Percentiles rank a stretch among this genome's conserved stretches.
Conservation (phyloP, 2,113 vertebrate genomes). For the Cichladusa arquata region DNA sequence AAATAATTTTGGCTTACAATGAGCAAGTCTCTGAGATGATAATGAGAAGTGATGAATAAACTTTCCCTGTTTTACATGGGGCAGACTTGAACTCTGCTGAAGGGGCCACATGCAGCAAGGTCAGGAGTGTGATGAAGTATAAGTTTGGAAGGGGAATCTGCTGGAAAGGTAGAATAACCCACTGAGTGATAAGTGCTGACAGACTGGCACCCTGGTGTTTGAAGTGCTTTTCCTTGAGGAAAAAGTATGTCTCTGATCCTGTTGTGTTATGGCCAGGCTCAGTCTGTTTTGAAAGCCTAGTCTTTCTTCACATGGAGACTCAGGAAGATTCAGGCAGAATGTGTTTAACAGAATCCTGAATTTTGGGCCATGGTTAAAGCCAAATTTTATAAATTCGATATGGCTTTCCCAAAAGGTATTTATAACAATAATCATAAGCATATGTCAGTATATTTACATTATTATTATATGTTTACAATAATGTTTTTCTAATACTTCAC, state of each 20-base stretch:
- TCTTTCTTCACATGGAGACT: background rate
- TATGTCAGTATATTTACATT: background rate
- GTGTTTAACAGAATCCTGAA: conserved; percentile 7
- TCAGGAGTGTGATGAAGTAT: conserved; percentile 38
- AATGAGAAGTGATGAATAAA: background rate
- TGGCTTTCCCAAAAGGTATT: background rate
- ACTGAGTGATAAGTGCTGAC: conserved; percentile 59
- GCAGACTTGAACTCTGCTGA: conserved; percentile 31
- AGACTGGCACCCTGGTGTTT: conserved; percentile 49
- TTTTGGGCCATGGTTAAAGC: background rate
- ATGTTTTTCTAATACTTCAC: conserved; percentile 17
- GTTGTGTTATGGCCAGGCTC: conserved; percentile 19
- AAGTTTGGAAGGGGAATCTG: conserved; percentile 46
- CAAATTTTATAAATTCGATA: background rate
- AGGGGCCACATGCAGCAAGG: background rate
- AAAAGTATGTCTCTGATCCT: conserved; percentile 36
- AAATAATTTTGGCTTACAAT: background rate
- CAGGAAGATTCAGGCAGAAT: background rate
- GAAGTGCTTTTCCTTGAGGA: conserved; percentile 14
- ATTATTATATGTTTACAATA: background rate
- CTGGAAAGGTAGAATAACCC: conserved; percentile 10
- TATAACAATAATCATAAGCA: conserved; percentile 6
- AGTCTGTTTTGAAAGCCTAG: conserved; percentile 17
- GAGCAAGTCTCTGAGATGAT: background rate
- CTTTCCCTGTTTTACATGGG: background rate